Conservation (phyloP, 1,140 invertebrate species). For the Bombus confusus region DNA sequence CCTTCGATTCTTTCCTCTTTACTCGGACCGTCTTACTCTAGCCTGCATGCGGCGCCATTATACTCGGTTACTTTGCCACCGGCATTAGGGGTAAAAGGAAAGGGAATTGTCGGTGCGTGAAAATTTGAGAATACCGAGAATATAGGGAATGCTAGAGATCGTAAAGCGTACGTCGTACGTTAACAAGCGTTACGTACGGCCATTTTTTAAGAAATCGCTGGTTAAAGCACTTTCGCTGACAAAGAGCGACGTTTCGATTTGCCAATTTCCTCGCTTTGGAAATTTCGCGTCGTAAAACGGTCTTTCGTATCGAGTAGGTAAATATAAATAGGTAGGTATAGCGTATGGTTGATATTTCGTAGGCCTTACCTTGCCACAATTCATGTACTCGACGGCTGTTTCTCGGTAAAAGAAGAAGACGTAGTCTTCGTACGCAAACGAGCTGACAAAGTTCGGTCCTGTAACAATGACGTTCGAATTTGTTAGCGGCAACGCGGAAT, state of each 20-base stretch:
- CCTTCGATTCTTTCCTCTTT: not conserved
- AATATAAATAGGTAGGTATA: not conserved
- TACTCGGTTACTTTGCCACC: not conserved
- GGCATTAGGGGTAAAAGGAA: too few species aligned
- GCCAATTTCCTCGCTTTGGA: not conserved
- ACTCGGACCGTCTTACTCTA: not conserved
- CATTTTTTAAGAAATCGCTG: too few species aligned
- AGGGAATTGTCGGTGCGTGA: not conserved
- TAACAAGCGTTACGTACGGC: too few species aligned
- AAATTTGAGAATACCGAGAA: not conserved
- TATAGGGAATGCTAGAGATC: not conserved
- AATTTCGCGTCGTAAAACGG: not conserved
- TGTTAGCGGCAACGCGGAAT: not conserved
- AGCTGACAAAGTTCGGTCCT: constrained; percentile 97
- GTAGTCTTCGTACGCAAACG: constrained; percentile 94
- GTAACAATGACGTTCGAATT: constrained; percentile 73
- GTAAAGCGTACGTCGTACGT: not conserved
- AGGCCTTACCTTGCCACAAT: constrained; percentile 93
- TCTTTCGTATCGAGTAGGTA: not conserved
- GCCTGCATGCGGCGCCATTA: not conserved
- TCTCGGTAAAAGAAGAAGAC: constrained; percentile 99
- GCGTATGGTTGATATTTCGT: not conserved
- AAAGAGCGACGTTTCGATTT: too few species aligned
- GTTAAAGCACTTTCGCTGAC: too few species aligned
- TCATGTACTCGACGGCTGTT: constrained; percentile 97